Evolutionary conservation across 2,113 vertebrate species (phyloP), one percentile per base, ranked within the genome.

Genomic region (Phrynosoma platyrhinos): DNA sequence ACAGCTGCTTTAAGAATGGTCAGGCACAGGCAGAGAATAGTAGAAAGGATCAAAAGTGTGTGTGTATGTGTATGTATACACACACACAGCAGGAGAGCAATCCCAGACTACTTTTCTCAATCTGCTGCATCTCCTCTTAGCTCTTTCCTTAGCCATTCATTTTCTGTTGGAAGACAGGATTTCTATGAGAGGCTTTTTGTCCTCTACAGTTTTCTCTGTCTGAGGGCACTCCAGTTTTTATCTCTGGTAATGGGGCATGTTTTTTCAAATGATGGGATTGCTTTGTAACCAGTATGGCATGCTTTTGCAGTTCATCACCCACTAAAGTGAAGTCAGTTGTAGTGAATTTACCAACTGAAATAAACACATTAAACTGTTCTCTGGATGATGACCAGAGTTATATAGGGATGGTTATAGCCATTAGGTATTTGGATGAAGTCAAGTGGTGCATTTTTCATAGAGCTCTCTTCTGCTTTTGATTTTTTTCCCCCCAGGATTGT

Each of bases 381-480:
- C 18, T 0, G 0, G 55, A 14, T 9, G 18, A 69, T 0, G 68
- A 27, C 76, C 9, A 36, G 30, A 16, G 16, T 0, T n/a, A n/a
- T 40, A 18, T 9, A 25, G 30, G n/a, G 25, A 5, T 5, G 69
- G 27, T 84, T 92, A 90, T 87, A 25, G 36, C 27, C 30, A 4
- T 71, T 32, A 40, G 66, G 23, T 1, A 85, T 89, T 62, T 47
- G 58, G 53, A 87, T 79, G 53, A 69, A 89, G 5, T 75, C 68
- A 6, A 86, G 84, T 58, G 21, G 20, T 69, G 0, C 20, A 2
- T 4, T 84, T 0, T 82, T 88, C 40, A 84, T 86, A 84, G 27
- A 53, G 9, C 40, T 86, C 4, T 79, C 8, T 83, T 87, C 32
- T 86, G 18, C 58, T 27, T 90, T 90, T 86, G 13, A 74, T 10